phyloP scores from a whole-genome alignment of 2,113 vertebrate species.

The Anhinga anhinga region DNA sequence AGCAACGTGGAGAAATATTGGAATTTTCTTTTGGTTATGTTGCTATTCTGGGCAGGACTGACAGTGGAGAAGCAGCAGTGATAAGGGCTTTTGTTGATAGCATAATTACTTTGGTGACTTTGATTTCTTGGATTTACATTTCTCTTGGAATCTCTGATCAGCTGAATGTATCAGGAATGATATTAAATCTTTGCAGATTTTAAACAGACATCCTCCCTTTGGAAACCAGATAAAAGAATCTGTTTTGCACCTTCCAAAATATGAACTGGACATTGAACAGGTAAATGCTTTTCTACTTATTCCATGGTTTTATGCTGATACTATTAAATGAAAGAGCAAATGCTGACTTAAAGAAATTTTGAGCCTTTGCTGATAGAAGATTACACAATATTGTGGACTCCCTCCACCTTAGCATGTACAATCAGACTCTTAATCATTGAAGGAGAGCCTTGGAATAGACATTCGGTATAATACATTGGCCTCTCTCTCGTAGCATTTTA shows the following conservation, averaged over 20 bases:
- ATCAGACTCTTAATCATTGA: neutral
- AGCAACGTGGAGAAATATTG: neutral
- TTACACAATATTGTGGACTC: neutral
- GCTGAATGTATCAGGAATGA: neutral
- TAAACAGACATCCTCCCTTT: slow-evolving; percentile 96
- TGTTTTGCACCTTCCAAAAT: slow-evolving; percentile 89
- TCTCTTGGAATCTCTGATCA: neutral
- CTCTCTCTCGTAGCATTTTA: neutral
- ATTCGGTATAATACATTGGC: neutral
- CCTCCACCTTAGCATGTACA: neutral
- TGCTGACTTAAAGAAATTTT: neutral
- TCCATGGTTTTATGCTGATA: slow-evolving; percentile 68
- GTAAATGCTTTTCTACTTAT: slow-evolving; percentile 13
- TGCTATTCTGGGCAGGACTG: neutral
- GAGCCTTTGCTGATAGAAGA: neutral
- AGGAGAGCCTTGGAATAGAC: neutral
- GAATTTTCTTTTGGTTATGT: neutral
- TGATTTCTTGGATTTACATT: neutral
- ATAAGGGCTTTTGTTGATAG: neutral
- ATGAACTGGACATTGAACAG: slow-evolving; percentile 78
- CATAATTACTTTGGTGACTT: neutral
- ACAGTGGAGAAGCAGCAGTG: neutral
- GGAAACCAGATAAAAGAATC: slow-evolving; percentile 96
- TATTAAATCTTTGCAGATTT: slow-evolving; percentile 80
- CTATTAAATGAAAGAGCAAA: neutral